These are phyloP conservation scores for Drosophila willistoni DNA, from an alignment of 1,140 invertebrate genomes.

Conservation along the genomic window DNA sequence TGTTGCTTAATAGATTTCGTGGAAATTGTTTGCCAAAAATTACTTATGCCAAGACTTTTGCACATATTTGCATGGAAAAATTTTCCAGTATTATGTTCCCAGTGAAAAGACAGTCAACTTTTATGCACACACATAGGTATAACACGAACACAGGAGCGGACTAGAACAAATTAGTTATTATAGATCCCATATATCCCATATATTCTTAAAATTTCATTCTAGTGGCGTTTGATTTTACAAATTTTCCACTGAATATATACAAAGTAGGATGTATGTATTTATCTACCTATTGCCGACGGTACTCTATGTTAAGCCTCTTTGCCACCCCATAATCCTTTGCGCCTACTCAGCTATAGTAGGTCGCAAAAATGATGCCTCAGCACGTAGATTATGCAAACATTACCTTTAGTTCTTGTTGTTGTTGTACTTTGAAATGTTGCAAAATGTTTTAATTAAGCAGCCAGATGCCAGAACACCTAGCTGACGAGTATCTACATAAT, in stretches of 20 bases:
- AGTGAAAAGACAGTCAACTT: neutral
- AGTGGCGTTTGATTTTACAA: neutral
- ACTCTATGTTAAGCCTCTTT: too few species aligned
- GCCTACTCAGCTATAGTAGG: neutral
- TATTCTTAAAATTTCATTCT: neutral
- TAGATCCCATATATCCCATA: neutral
- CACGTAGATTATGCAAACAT: constrained; percentile 35
- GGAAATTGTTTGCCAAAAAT: constrained; percentile 42
- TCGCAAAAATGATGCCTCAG: constrained; percentile 13
- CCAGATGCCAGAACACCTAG: constrained; percentile 34
- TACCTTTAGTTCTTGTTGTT: constrained; percentile 28
- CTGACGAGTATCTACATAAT: constrained; percentile 1
- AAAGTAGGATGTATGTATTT: too few species aligned
- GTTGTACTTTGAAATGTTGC: constrained; percentile 38
- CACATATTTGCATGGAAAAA: constrained; percentile 47
- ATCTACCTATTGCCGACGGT: too few species aligned
- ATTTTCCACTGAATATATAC: neutral
- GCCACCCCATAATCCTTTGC: too few species aligned
- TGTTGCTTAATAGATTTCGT: constrained; percentile 54
- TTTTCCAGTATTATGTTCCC: constrained; percentile 32
- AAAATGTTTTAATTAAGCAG: constrained; percentile 72
- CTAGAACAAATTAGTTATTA: neutral
- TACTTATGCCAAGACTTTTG: constrained; percentile 40
- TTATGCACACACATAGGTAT: neutral
- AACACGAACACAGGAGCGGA: neutral